phyloP scores from a whole-genome alignment of 2,888 invertebrate genomes.

The Alitta virens region DNA sequence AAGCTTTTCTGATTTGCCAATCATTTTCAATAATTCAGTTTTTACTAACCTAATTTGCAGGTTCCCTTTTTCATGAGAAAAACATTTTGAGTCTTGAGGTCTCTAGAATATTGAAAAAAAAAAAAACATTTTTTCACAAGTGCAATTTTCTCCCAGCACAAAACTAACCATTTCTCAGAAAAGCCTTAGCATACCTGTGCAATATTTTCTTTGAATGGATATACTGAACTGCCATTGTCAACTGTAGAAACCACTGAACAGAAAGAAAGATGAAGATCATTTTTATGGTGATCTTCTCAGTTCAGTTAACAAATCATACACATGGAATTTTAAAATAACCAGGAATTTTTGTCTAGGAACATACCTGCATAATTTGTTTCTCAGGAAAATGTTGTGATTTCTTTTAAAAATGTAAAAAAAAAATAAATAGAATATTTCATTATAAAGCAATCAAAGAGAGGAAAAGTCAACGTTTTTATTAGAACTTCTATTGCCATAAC shows the following conservation, averaged over 20 bases:
- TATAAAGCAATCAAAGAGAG: too few species aligned
- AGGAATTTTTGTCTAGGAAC: not conserved
- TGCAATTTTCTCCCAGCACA: too few species aligned
- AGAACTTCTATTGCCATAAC: too few species aligned
- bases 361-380: conserved; percentile 39
- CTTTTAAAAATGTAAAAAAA: conserved; percentile 34
- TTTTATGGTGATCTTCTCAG: not conserved
- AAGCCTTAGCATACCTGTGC: conserved; percentile 52
- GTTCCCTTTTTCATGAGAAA: conserved; percentile 51
- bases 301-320: not conserved
- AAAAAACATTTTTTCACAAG: not conserved
- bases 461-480: too few species aligned
- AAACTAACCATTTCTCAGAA: too few species aligned
- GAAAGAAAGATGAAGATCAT: not conserved
- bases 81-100: conserved; percentile 53
- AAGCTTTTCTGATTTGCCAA: too few species aligned
- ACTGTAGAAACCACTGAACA: conserved; percentile 52
- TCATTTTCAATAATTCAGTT: too few species aligned
- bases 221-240: conserved; percentile 52
- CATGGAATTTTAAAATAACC: not conserved
- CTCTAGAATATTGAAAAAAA: conserved; percentile 35
- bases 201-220: conserved; percentile 52
- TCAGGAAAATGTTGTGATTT: conserved; percentile 41
- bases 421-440: not conserved
- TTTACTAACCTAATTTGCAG: conserved; percentile 27